Base-by-base conservation (phyloP, 2,113 vertebrate genomes). In the Chloroceryle aenea region DNA sequence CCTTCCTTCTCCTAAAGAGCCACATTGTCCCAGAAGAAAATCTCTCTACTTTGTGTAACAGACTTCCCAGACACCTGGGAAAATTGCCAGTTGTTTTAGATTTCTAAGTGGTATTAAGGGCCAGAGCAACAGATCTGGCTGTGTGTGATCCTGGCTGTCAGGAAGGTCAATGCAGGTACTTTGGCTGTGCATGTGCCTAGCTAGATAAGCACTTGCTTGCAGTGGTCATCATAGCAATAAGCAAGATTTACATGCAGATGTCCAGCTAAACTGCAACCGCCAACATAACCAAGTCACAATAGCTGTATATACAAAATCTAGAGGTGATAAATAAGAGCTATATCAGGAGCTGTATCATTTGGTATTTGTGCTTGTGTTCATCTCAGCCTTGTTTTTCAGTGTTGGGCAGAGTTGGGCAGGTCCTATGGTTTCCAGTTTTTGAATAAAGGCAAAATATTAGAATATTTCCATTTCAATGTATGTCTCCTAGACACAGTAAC, bases 401-500 rank as follows among this genome's bases (percentile, higher is more conserved):
- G 6, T 16, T 47, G 27, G 30, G 19, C 5, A 2, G 55, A 59
- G 61, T 5, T 67, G 42, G 22, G n/a, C 19, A 73, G n/a, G 8
- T 86, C 40, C 8, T 56, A 17, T 18, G 17, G 25, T 50, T 92
- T 77, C 47, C 7, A 16, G 15, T 12, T 76, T 69, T 53, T 69
- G 19, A 83, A 79, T 14, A 87, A 67, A 69, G 48, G 30, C 22
- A 91, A 43, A 64, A 34, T n/a, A n/a, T 7, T 53, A 50, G 42
- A 64, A 52, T 42, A 80, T 43, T 63, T 87, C n/a, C 67, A 2
- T 63, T 68, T 77, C 42, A 40, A n/a, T 53, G 8, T 45, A 12
- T 20, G 14, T 74, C 91, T 69, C 40, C 67, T 91, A 80, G 89
- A 71, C 26, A 90, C 67, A 47, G 75, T 86, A 83, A 85, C 72